A percentile compares a stretch with the other conserved stretches of the same genome.
Conservation (phyloP, 1,140 invertebrate genomes). For the Drosophila pallidifrons region DNA sequence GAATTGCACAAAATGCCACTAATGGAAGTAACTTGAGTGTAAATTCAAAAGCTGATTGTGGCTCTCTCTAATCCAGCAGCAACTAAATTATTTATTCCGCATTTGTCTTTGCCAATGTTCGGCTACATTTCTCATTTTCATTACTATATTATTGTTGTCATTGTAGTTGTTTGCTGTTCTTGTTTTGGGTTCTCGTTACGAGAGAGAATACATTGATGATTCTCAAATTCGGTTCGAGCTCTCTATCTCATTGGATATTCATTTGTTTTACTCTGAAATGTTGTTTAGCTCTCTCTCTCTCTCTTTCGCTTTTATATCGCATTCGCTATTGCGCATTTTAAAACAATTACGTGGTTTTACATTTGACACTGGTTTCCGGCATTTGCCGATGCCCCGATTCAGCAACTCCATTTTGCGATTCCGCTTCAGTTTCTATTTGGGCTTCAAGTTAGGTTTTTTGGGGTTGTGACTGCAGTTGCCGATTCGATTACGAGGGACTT, state of each 20-base stretch:
- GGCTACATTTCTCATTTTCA: constrained; percentile 19
- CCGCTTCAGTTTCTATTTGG: constrained; percentile 12
- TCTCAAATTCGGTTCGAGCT: neutral
- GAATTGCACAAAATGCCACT: constrained; percentile 63
- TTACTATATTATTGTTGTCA: neutral
- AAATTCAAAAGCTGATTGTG: constrained; percentile 80
- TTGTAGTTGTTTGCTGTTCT: neutral
- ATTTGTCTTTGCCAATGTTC: constrained; percentile 72
- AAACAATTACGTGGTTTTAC: constrained; percentile 79
- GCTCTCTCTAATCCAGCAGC: constrained; percentile 69
- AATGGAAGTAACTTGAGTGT: constrained; percentile 81
- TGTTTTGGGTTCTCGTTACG: constrained; percentile 3
- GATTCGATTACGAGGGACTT: constrained; percentile 65
- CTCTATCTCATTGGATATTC: constrained; percentile 44
- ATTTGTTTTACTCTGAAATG: constrained; percentile 63
- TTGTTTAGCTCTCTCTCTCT: constrained; percentile 2
- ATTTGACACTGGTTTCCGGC: constrained; percentile 64
- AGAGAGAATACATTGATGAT: constrained; percentile 9
- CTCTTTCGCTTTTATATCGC: constrained; percentile 39
- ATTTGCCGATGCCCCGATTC: constrained; percentile 9
- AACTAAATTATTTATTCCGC: constrained; percentile 78
- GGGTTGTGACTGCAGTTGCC: constrained; percentile 39
- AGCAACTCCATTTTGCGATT: constrained; percentile 19
- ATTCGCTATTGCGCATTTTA: constrained; percentile 62
- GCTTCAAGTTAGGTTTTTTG: constrained; percentile 14